Percentiles rank a stretch among this genome's conserved stretches.
phyloP scores from a whole-genome alignment of 64 coral and sea anemone genomes.

The Stichodactyla mertensii region DNA sequence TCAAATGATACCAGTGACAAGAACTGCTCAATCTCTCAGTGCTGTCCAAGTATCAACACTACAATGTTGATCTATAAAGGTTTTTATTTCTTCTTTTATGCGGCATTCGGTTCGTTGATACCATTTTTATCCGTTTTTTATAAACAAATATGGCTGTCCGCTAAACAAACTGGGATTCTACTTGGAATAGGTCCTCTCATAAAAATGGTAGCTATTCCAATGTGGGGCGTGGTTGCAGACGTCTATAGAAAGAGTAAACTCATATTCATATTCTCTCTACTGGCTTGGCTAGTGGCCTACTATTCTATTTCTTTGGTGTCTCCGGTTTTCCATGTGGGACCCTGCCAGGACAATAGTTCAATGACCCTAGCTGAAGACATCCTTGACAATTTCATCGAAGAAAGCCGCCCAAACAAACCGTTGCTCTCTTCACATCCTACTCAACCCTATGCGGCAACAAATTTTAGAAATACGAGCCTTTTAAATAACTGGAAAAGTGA shows the following conservation, averaged over 20 bases:
- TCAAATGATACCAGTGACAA: background rate
- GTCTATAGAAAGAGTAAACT: constrained; percentile 55
- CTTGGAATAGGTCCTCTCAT: constrained; percentile 79
- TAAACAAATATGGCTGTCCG: constrained; percentile 88
- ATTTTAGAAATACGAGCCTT: background rate
- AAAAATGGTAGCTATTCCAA: constrained; percentile 55
- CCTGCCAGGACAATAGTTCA: constrained; percentile 63
- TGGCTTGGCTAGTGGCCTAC: constrained; percentile 65
- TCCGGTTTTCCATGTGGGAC: constrained; percentile 24
- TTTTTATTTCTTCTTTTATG: constrained; percentile 95
- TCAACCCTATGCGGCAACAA: background rate
- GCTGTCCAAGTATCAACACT: constrained; percentile 44
- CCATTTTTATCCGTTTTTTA: constrained; percentile 91
- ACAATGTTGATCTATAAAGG: constrained; percentile 67
- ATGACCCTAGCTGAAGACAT: constrained; percentile 47
- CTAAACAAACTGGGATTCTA: constrained; percentile 75
- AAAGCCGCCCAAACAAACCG: background rate
- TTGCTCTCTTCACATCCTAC: background rate
- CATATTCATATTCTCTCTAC: constrained; percentile 73
- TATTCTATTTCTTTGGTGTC: constrained; percentile 70
- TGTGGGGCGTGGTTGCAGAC: constrained; percentile 78
- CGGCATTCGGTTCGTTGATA: constrained; percentile 71
- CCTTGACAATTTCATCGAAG: background rate
- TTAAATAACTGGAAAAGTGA: background rate
- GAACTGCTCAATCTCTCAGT: background rate